Evolutionary conservation across 2,888 invertebrate species (phyloP), one percentile per base, ranked within the genome.

Genomic region (Dioctria linearis): DNA sequence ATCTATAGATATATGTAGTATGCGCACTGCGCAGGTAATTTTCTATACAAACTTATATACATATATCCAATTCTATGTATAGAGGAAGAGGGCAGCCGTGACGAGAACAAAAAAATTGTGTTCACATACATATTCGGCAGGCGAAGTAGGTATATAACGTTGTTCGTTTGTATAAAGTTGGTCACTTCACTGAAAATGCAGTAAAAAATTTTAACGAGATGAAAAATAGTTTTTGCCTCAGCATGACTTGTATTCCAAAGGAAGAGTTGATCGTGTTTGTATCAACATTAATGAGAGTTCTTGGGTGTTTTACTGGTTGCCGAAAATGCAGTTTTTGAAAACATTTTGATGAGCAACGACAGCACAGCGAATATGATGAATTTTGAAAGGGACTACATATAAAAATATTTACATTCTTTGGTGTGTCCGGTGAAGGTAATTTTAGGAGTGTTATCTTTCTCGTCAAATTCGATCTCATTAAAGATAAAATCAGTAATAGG

Each of bases 191-290:
- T 76, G 46, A 49, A 61, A 67, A 79, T 66, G 59, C 66, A 54
- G 42, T 42, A 59, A 79, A 79, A 67, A 79, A 79, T 79, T 69
- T 79, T 79, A 79, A 79, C 79, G 79, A 79, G 79, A 79, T 79
- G 79, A 79, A 79, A 79, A 79, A 79, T 79, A 71, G 79, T 79
- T 79, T 79, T 79, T 79, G 66, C 54, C 40, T 13, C 13, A 42
- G 2, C 6, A 42, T 40, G 5, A 8, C 4, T 1, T 42, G 39
- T 73, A 42, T 57, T 9, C 73, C 59, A 54, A 73, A 46, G 54
- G 51, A 39, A 40, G 49, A 39, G 42, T 51, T 25, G 25, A 25
- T 25, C 25, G 25, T 25, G 25, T 25, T 25, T 25, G 25, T 25
- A 63, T 25, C 25, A 78, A 13, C 42, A 51, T 78, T 78, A 78